A percentile compares a stretch with the other conserved stretches of the same genome.
These are phyloP conservation scores for Columba guinea DNA, from an alignment of 2,797 vertebrate species.

Conservation along the genomic window DNA sequence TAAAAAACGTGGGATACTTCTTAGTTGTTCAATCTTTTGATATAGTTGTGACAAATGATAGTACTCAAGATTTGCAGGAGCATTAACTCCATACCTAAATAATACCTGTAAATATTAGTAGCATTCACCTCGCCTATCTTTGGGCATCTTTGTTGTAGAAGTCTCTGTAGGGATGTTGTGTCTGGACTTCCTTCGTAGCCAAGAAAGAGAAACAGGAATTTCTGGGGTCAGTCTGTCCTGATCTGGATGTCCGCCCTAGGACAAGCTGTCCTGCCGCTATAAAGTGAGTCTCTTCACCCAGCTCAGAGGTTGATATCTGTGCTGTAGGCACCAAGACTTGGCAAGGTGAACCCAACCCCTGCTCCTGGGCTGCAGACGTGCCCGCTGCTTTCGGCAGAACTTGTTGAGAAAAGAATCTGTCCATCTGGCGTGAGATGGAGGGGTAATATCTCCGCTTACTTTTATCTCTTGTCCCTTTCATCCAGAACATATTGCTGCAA, in stretches of 20 bases:
- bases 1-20: not conserved
- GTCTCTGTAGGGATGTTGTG: accelerated
- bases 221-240: not conserved
- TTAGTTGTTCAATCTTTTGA: not conserved
- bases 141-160: not conserved
- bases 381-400: not conserved
- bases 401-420: not conserved
- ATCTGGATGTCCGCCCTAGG: not conserved
- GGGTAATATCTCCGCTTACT: not conserved
- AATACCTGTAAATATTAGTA: not conserved
- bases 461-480: constrained; percentile 49
- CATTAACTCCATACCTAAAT: not conserved
- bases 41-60: not conserved
- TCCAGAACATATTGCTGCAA: constrained; percentile 14
- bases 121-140: not conserved
- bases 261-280: not conserved
- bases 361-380: not conserved
- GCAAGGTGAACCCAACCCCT: not conserved
- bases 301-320: not conserved
- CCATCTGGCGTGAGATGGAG: not conserved
- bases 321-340: not conserved
- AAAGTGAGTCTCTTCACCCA: accelerated
- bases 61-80: not conserved
- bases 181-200: not conserved
- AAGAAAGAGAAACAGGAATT: not conserved